Conservation (phyloP, 2,797 vertebrate species). For the Sebastes elongatus region DNA sequence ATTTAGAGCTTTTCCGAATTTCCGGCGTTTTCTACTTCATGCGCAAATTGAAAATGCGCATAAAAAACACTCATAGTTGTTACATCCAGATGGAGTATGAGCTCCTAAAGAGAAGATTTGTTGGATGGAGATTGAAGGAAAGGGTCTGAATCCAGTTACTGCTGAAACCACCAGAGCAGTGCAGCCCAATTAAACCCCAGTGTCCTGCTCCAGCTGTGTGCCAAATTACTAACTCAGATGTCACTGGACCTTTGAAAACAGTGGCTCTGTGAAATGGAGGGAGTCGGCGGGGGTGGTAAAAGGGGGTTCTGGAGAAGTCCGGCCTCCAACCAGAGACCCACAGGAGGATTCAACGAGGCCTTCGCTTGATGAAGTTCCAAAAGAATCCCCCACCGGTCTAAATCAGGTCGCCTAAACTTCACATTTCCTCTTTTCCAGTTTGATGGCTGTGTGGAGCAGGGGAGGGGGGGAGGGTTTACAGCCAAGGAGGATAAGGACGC, state of each 20-base stretch:
- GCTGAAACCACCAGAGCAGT: conserved; percentile 32
- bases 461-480: neutral
- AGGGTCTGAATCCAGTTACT: neutral
- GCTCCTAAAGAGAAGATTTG: conserved; percentile 1
- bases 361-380: conserved; percentile 73
- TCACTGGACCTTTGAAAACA: conserved; percentile 65
- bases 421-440: conserved; percentile 71
- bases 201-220: conserved; percentile 39
- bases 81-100: neutral
- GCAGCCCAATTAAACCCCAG: conserved; percentile 57
- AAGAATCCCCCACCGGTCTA: conserved; percentile 56
- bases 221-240: conserved; percentile 78
- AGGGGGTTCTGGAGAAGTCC: conserved; percentile 45
- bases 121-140: conserved; percentile 1
- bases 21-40: neutral
- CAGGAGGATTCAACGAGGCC: conserved; percentile 41
- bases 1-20: neutral
- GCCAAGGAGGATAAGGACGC: conserved; percentile 26
- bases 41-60: neutral
- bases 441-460: conserved; percentile 57
- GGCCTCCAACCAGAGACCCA: conserved; percentile 38
- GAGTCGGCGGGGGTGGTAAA: conserved; percentile 32
- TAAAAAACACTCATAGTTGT: neutral
- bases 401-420: conserved; percentile 62
- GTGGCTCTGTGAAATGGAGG: conserved; percentile 12